Evolutionary conservation across 2,888 invertebrate genomes (phyloP), one percentile per base, ranked within the genome.

Genomic region (Eristalis pertinax): DNA sequence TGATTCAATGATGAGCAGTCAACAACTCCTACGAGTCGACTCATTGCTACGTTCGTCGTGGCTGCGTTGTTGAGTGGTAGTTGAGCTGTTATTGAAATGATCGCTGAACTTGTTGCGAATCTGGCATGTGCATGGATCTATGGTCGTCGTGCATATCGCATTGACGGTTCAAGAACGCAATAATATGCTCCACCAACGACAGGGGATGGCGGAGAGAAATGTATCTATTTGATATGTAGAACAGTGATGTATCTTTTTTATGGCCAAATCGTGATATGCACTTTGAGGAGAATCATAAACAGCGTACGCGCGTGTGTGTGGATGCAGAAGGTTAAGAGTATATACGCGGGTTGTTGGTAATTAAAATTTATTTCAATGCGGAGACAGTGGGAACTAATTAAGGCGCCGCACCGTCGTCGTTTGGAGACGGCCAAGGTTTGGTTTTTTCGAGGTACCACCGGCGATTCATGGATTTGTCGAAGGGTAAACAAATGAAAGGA

Each of bases 261-360:
- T 62, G 67, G 73, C 67, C 24, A 24, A 83, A 50, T 83, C 82
- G 82, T 83, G 63, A 77, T 41, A 56, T 58, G 43, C 56, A 60
- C 76, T 63, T 19, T 63, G 22, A 56, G 38, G 35, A 32, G 19
- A 22, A 63, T 73, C 56, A 41, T 73, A 83, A 77, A 77, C 62
- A 58, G n/a, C 70, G 43, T 62, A 29, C n/a, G 29, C n/a, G 15
- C n/a, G n/a, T n/a, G 8, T 63, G 29, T 62, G n/a, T 67, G 43
- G 50, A 67, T 24, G 11, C 19, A 58, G 60, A 41, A 76, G 70
- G 77, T 65, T 76, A 32, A 29, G 35, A 65, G 58, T 29, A n/a
- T 38, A 4, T 26, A 10, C 7, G 8, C 26, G 1, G 26, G 26
- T 60, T 73, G 73, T 62, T 24, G 58, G 73, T 73, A 64, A 77